A percentile compares a stretch with the other conserved stretches of the same genome.
phyloP scores from a whole-genome alignment of 2,888 invertebrate species.

The Reticulitermes lucifugus region DNA sequence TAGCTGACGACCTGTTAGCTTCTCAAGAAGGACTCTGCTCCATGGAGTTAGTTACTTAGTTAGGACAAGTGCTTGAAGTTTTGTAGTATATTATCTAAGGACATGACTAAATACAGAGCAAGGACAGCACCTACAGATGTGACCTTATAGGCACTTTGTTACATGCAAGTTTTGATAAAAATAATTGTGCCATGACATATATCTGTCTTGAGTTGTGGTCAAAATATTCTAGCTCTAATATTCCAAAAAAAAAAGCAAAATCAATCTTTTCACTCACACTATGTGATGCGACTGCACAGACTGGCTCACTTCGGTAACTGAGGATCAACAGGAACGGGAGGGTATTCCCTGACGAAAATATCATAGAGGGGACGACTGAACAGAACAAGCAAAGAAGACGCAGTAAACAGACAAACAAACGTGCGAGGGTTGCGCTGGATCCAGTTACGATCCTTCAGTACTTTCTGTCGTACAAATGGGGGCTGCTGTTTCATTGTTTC shows the following conservation, averaged over 20 bases:
- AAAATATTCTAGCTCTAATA: background rate
- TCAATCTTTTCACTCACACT: background rate
- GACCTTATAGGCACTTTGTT: too few relatives aligned
- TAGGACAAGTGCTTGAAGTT: too few relatives aligned
- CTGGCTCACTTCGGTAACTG: background rate
- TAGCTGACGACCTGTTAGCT: too few relatives aligned
- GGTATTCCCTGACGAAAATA: conserved; percentile 65
- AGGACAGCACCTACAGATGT: too few relatives aligned
- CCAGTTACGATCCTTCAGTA: conserved; percentile 70
- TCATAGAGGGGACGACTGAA: conserved; percentile 82
- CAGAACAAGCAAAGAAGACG: conserved; percentile 68
- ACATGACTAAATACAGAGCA: too few relatives aligned
- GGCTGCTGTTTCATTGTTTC: conserved; percentile 37
- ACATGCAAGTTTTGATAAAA: too few relatives aligned
- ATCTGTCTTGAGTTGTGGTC: too few relatives aligned
- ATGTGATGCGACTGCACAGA: background rate
- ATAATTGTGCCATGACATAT: background rate
- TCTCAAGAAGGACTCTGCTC: too few relatives aligned
- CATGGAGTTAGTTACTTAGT: too few relatives aligned
- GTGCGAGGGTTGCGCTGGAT: conserved; percentile 71
- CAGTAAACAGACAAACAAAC: conserved; percentile 62
- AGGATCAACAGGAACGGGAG: conserved; percentile 62
- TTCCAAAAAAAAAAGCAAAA: background rate
- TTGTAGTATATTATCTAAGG: too few relatives aligned
- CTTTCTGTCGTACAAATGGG: conserved; percentile 36